A percentile compares a stretch with the other conserved stretches of the same genome.
These are phyloP conservation scores for Caenorhabditis panamensis DNA, from an alignment of 2,888 invertebrate genomes.

Conservation along the genomic window DNA sequence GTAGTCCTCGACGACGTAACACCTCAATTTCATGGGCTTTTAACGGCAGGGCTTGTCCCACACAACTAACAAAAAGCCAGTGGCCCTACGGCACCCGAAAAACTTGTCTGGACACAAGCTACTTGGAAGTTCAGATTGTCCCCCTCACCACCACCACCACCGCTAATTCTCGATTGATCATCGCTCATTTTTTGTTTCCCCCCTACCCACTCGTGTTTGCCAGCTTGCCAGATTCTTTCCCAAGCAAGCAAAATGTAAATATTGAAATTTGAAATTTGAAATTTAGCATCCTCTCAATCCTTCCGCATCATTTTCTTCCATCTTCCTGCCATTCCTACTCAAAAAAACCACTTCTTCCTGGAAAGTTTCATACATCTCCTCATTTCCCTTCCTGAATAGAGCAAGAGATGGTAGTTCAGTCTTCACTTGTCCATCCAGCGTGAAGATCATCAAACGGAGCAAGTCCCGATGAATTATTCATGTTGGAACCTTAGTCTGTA, in stretches of 20 bases:
- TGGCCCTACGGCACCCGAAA: slow-evolving; percentile 32
- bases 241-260: slow-evolving; percentile 47
- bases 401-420: slow-evolving; percentile 29
- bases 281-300: slow-evolving; percentile 41
- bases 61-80: slow-evolving; percentile 51
- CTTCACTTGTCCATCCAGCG: slow-evolving; percentile 16
- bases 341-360: slow-evolving; percentile 4
- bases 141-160: neutral
- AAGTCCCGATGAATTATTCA: slow-evolving; percentile 36
- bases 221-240: slow-evolving; percentile 26
- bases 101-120: slow-evolving; percentile 27
- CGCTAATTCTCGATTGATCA: slow-evolving; percentile 28
- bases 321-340: too few relatives aligned
- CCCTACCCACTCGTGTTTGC: slow-evolving; percentile 19
- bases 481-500: slow-evolving; percentile 47
- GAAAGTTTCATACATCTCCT: slow-evolving; percentile 36
- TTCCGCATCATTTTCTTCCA: slow-evolving; percentile 9
- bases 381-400: slow-evolving; percentile 8
- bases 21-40: slow-evolving; percentile 65
- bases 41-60: slow-evolving; percentile 51
- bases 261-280: slow-evolving; percentile 47
- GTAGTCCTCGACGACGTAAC: slow-evolving; percentile 61
- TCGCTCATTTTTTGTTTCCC: slow-evolving; percentile 31
- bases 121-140: slow-evolving; percentile 21
- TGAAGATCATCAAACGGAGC: slow-evolving; percentile 49